These are phyloP conservation scores for Dolichallabes microphthalmus DNA, from an alignment of 2,113 vertebrate species.

Conservation along the genomic window DNA sequence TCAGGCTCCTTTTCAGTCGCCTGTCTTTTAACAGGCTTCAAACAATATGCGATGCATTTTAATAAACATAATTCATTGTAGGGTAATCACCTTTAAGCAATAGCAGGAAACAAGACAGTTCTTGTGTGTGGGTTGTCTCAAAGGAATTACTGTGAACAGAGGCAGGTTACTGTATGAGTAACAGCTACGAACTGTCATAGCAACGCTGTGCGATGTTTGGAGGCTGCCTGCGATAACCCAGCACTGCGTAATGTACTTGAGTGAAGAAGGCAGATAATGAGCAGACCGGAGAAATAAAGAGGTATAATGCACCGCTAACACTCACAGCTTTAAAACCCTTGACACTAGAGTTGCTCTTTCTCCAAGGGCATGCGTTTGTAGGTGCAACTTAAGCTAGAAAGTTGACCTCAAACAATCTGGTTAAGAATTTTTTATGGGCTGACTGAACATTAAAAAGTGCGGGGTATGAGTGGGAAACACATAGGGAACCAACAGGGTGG, in stretches of 20 bases:
- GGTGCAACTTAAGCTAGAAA: background rate
- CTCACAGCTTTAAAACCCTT: slow-evolving; percentile 17
- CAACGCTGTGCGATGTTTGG: slow-evolving; percentile 14
- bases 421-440: slow-evolving; percentile 9
- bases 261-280: slow-evolving; percentile 36
- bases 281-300: slow-evolving; percentile 17
- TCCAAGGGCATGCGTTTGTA: slow-evolving; percentile 22
- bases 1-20: background rate
- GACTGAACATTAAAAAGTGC: slow-evolving; percentile 11
- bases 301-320: slow-evolving; percentile 17
- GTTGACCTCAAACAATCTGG: slow-evolving; percentile 18
- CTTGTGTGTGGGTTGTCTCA: slow-evolving; percentile 1
- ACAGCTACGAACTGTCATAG: slow-evolving; percentile 29
- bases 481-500: background rate
- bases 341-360: slow-evolving; percentile 15
- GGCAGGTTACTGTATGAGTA: slow-evolving; percentile 19
- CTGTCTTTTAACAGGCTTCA: background rate
- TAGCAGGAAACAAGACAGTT: background rate
- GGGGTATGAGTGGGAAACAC: background rate
- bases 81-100: background rate
- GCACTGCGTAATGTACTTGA: slow-evolving; percentile 25
- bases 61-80: slow-evolving; percentile 1
- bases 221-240: background rate
- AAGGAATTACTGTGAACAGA: slow-evolving; percentile 4
- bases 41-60: background rate